Percentiles rank a stretch among this genome's conserved stretches.
These are phyloP conservation scores for Parthenolecanium corni DNA, from an alignment of 2,888 invertebrate species.

Conservation along the genomic window DNA sequence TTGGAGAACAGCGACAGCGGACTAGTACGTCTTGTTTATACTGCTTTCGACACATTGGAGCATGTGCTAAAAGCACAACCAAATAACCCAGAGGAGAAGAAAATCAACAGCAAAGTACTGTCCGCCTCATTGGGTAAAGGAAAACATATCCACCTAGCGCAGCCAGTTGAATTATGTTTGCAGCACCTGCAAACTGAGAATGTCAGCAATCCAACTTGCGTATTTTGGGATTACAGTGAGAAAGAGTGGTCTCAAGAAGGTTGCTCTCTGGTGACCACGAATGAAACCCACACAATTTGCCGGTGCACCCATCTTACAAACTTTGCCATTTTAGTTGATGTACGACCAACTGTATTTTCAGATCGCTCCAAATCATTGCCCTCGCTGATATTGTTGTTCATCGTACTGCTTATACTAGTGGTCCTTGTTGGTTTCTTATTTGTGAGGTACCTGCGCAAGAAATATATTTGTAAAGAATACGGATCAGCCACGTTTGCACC, in stretches of 20 bases:
- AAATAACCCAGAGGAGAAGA: neutral
- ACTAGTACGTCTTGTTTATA: constrained; percentile 74
- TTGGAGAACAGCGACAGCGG: constrained; percentile 75
- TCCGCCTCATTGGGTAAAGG: constrained; percentile 82
- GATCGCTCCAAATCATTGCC: neutral
- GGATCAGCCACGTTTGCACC: constrained; percentile 52
- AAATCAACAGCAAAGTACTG: constrained; percentile 74
- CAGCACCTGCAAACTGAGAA: constrained; percentile 74
- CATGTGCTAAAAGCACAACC: constrained; percentile 60
- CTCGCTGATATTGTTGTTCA: neutral
- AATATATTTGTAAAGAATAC: constrained; percentile 64
- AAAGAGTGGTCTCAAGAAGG: constrained; percentile 84
- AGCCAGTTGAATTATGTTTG: constrained; percentile 73
- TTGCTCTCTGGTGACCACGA: constrained; percentile 66
- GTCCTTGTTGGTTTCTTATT: neutral
- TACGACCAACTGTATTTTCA: constrained; percentile 45
- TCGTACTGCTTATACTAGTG: neutral
- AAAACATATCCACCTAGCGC: constrained; percentile 70
- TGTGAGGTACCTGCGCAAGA: constrained; percentile 30
- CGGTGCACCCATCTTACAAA: constrained; percentile 82
- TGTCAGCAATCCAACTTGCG: constrained; percentile 80
- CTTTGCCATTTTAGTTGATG: constrained; percentile 86
- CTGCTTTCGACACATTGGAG: constrained; percentile 78
- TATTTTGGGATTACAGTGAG: constrained; percentile 86
- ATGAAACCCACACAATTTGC: constrained; percentile 72